A percentile compares a stretch with the other conserved stretches of the same genome.
phyloP scores from a whole-genome alignment of 35 echinoderm and acorn worm species.

The Holothuria glaberrima region DNA sequence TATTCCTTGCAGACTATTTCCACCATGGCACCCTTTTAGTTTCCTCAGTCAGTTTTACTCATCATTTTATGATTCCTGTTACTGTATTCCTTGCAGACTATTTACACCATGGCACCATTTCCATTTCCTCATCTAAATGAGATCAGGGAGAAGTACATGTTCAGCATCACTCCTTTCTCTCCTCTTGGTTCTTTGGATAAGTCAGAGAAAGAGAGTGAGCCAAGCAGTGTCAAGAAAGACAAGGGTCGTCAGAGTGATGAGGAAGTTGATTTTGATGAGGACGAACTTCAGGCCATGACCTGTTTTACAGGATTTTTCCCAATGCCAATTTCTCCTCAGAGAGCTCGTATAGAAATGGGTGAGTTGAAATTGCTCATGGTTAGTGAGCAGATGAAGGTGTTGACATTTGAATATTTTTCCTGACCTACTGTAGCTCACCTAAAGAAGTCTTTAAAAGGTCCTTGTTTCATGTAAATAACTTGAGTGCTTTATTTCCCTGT shows the following conservation, averaged over 20 bases:
- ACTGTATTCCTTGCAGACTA: conserved; percentile 71
- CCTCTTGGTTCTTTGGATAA: conserved; percentile 85
- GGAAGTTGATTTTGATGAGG: conserved; percentile 88
- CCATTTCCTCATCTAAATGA: conserved; percentile 98
- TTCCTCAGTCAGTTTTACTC: no score
- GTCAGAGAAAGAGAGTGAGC: conserved; percentile 62
- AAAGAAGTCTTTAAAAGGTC: no score
- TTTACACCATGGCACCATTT: conserved; percentile 92
- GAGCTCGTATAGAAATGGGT: conserved; percentile 62
- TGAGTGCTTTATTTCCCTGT: no score
- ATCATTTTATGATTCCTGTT: background rate
- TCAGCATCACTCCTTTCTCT: conserved; percentile 99
- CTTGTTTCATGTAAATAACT: no score
- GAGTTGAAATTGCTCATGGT: background rate
- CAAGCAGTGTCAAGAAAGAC: conserved; percentile 52
- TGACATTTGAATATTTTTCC: no score
- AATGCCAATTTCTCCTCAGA: conserved; percentile 74
- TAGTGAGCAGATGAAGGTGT: no score
- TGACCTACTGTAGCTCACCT: no score
- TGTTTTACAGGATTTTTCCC: conserved; percentile 90
- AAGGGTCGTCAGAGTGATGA: conserved; percentile 88
- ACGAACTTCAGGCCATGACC: conserved; percentile 73
- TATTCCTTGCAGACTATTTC: no score
- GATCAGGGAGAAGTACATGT: conserved; percentile 99
- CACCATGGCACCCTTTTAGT: no score